Evolutionary conservation across 1,140 invertebrate species (phyloP).

Genomic region (Papilio machaon): DNA sequence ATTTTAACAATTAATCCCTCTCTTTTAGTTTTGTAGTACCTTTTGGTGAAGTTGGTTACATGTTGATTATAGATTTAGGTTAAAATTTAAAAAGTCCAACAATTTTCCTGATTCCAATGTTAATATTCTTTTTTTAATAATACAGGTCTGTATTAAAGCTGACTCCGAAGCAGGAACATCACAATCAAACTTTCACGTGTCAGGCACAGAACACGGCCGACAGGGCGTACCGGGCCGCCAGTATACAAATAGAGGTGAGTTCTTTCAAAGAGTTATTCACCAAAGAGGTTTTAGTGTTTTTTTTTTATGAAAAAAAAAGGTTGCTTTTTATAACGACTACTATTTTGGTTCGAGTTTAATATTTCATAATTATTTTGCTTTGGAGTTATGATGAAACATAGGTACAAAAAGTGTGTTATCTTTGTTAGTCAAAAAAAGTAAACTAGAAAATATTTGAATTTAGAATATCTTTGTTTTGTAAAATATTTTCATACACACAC

Average conservation of each 20-base stretch:
- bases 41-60: no score
- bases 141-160: slow-evolving; percentile 91
- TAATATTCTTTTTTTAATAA: slow-evolving; percentile 35
- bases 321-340: not conserved
- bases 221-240: slow-evolving; percentile 90
- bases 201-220: slow-evolving; percentile 94
- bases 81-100: not conserved
- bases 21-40: no score
- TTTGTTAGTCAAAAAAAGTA: no score
- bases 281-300: not conserved
- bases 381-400: not conserved
- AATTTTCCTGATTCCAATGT: not conserved
- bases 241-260: slow-evolving; percentile 89
- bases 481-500: no score
- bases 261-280: not conserved
- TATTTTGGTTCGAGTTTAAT: not conserved
- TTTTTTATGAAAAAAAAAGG: not conserved
- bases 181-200: slow-evolving; percentile 95
- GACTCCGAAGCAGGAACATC: slow-evolving; percentile 92
- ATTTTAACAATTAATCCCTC: no score
- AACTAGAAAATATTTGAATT: no score
- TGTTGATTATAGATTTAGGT: no score
- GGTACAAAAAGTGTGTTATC: not conserved
- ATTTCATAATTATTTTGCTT: not conserved
- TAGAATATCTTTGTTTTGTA: no score